Conservation (phyloP, 2,113 vertebrate genomes). For the Fregata magnificens region DNA sequence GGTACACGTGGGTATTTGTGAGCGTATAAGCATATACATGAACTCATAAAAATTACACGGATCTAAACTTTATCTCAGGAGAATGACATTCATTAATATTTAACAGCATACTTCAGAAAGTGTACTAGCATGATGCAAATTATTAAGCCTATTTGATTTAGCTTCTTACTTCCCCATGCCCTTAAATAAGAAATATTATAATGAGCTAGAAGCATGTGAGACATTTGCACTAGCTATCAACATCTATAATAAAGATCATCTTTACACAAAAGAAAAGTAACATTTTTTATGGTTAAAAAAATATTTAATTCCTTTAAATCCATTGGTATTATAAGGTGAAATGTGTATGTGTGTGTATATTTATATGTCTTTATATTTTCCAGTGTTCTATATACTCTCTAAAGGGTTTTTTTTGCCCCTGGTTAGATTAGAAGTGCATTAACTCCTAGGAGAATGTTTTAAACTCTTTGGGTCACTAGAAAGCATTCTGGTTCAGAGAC, state of each 20-base stretch:
- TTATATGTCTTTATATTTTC: background rate
- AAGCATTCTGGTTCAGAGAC: conserved; percentile 53
- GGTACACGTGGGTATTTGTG: background rate
- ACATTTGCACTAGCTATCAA: background rate
- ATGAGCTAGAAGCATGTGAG: background rate
- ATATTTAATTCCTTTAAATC: background rate
- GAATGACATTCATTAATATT: background rate
- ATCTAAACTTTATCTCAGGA: background rate
- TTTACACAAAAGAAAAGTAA: background rate
- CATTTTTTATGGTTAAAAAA: background rate
- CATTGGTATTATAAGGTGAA: background rate
- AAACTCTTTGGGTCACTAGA: conserved; percentile 19
- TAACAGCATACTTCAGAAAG: background rate
- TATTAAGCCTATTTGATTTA: background rate
- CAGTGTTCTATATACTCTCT: background rate
- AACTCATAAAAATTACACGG: background rate
- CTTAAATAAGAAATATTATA: background rate
- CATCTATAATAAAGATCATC: background rate
- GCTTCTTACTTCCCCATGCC: background rate
- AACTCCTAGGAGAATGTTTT: conserved; percentile 17
- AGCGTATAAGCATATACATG: background rate
- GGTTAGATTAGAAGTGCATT: background rate
- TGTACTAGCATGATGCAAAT: background rate
- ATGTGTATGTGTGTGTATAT: background rate
- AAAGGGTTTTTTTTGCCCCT: background rate